Base-by-base conservation (phyloP, 2,113 vertebrate species). In the Zingel zingel region DNA sequence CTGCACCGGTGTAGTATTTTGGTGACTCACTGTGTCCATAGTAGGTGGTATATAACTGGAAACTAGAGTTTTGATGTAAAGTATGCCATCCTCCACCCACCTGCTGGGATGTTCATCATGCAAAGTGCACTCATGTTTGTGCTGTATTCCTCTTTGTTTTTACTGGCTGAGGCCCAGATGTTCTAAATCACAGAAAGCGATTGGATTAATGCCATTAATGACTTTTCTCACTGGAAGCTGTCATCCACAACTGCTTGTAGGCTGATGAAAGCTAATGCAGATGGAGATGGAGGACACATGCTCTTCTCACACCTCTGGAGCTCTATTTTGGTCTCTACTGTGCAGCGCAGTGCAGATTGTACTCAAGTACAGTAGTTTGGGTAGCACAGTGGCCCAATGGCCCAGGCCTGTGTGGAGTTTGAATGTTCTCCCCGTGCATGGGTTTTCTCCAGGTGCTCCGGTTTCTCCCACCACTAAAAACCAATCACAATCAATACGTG, bases 11-110 rank as follows among this genome's bases (percentile, higher is more conserved):
- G 21, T 12, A 21, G 33, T 63, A 36, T 63, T 79, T 47, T 64
- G 16, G 23, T 79, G 67, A 64, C 50, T 71, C 23, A 56, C 58
- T 15, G 14, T 63, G 67, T 54, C 33, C 16, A 61, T 27, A 12
- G 51, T 77, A 1, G 27, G n/a, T 33, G 71, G 50, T 8, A n/a
- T 61, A 30, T 33, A 36, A 74, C 25, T 50, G 12, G 11, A 50
- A 74, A 33, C 18, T 74, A 27, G 16, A 21, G 43, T 19, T 61
- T n/a, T 50, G 12, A 18, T 50, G 3, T 62, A 12, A 57, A 71
- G 51, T 23, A 2, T 21, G 25, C 30, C 19, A 3, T 62, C 25
- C 45, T 48, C 45, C 57, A 33, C 43, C 57, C 57, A 59, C 45
- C 71, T n/a, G 57, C 54, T 21, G 30, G 9, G 69, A 72, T 7